Evolutionary conservation across 2,797 vertebrate genomes (phyloP).

Genomic region (Microcaecilia unicolor): DNA sequence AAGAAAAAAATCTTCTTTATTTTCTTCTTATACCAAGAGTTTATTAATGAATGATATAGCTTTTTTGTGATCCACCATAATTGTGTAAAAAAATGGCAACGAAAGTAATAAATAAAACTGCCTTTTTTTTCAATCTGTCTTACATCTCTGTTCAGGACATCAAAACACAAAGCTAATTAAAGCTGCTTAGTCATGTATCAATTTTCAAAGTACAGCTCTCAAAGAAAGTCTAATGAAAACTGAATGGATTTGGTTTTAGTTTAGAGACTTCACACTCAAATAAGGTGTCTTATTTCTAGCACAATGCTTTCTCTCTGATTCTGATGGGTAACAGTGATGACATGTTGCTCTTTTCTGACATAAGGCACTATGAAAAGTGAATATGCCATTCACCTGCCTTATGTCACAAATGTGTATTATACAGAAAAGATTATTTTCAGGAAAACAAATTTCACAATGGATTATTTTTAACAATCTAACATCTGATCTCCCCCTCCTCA

Average conservation of each 20-base stretch:
- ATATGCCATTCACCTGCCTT: conserved; percentile 49
- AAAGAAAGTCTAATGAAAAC: conserved; percentile 39
- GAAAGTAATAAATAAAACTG: conserved; percentile 72
- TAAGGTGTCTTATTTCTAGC: conserved; percentile 36
- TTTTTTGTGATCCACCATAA: conserved; percentile 47
- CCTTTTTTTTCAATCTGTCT: conserved; percentile 45
- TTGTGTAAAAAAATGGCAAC: conserved; percentile 50
- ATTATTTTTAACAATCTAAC: no score
- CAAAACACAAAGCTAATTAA: conserved; percentile 35
- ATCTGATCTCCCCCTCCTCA: no score
- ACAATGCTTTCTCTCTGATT: conserved; percentile 32
- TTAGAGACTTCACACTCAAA: conserved; percentile 52
- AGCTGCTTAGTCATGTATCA: conserved; percentile 39
- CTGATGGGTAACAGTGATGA: conserved; percentile 40
- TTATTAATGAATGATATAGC: conserved; percentile 58
- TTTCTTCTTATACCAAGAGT: conserved; percentile 47
- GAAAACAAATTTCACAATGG: no score
- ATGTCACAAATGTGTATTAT: conserved; percentile 40
- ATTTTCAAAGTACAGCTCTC: conserved; percentile 42
- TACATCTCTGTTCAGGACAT: conserved; percentile 50
- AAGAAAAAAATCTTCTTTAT: conserved; percentile 33
- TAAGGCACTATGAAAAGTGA: conserved; percentile 66
- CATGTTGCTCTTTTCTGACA: conserved; percentile 46
- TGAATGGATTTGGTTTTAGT: conserved; percentile 51
- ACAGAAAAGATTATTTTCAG: conserved; percentile 48